Conservation (phyloP, 2,888 invertebrate genomes). For the Microctonus aethiopoides region DNA sequence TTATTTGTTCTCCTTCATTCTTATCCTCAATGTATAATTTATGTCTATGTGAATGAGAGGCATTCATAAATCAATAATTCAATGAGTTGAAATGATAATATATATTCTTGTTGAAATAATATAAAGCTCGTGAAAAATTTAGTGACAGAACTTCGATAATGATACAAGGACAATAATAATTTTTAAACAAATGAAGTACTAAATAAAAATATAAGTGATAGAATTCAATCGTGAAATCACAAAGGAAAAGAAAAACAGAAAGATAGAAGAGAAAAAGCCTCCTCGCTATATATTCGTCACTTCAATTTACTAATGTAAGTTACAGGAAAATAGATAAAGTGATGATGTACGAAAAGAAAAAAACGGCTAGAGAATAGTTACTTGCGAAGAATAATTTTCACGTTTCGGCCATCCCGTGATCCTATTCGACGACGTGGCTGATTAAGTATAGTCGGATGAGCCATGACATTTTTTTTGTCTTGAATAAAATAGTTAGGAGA, state of each 20-base stretch:
- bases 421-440: neutral
- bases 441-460: neutral
- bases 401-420: neutral
- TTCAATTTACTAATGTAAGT: conserved; percentile 6
- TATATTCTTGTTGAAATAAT: too few relatives aligned
- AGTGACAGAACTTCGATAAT: neutral
- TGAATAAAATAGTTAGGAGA: neutral
- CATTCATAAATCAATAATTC: conserved; percentile 51
- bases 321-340: neutral
- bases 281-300: neutral
- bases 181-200: too few relatives aligned
- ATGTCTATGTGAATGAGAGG: conserved; percentile 13
- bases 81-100: conserved; percentile 51
- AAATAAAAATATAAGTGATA: neutral
- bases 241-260: neutral
- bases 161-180: too few relatives aligned
- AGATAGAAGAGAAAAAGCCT: neutral
- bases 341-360: neutral
- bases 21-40: neutral
- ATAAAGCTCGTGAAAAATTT: neutral
- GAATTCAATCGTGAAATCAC: neutral
- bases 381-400: neutral
- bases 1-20: conserved; percentile 29
- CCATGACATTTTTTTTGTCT: neutral
- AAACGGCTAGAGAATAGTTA: neutral